Base-by-base conservation (phyloP, 2,888 invertebrate genomes). In the Carterocephalus palaemon region DNA sequence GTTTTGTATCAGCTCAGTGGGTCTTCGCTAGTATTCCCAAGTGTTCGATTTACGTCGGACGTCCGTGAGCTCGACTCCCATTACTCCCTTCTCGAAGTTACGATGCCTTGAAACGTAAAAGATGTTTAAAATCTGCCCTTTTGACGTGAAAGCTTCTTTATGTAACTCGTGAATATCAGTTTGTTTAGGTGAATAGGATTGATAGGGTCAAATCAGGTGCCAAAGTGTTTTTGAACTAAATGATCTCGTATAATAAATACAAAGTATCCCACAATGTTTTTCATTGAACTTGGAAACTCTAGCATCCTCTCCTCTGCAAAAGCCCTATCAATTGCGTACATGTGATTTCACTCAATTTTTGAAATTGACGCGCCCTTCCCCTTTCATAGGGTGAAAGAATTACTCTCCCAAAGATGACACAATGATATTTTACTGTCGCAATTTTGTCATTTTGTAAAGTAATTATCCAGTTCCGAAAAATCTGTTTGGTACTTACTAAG, bases 271-370 rank as follows among this genome's bases (percentile, higher is more conserved):
- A 7, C 5, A 15, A 2, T 7, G n/a, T n/a, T n/a, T n/a, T n/a
- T 19, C 5, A 13, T 16, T 8, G 5, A 9, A 20, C 3, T 13
- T 41, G 41, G 33, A 8, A 9, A 7, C 33, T 26, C 31, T 38
- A 29, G 57, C 58, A 55, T 53, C 51, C 62, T 56, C 62, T 60
- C 63, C 58, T 41, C 39, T n/a, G 37, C 48, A 48, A 32, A n/a
- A 24, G 66, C 72, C 77, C 79, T 75, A 82, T 83, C 83, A 81
- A 84, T 83, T 69, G 68, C 73, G 64, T 77, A 76, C 83, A 82
- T 77, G 80, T 72, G 76, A 83, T 82, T 85, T 83, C 85, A 79
- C 80, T 82, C 83, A 76, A 82, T 84, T 83, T 85, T 85, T 84
- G 80, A 83, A 83, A 80, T 74, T 81, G 81, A 83, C 81, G 74